Conservation (phyloP, 2,113 vertebrate genomes). For the Onychostruthus taczanowskii region DNA sequence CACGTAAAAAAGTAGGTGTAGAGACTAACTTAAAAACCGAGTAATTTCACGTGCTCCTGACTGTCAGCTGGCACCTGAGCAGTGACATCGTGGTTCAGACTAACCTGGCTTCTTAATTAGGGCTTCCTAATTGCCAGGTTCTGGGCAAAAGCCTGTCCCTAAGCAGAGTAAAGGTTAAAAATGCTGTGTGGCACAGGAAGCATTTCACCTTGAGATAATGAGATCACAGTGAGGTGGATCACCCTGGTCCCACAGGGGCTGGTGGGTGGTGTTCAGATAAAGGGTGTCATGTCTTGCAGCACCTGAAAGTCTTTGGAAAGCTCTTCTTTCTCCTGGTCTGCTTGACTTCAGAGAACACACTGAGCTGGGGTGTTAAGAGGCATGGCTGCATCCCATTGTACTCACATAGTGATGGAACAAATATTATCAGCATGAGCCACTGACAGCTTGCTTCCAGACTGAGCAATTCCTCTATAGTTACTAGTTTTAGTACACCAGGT, state of each 20-base stretch:
- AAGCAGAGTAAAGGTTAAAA: not conserved
- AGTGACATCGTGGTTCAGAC: not conserved
- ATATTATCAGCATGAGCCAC: not conserved
- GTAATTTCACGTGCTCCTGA: not conserved
- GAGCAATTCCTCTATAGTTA: not conserved
- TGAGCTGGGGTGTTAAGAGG: not conserved
- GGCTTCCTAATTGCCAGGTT: not conserved
- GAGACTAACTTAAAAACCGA: not conserved
- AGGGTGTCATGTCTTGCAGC: not conserved
- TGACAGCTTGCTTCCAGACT: not conserved
- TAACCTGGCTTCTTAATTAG: not conserved
- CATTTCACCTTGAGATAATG: not conserved
- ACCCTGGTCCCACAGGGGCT: not conserved
- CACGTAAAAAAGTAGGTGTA: not conserved
- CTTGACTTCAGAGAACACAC: not conserved
- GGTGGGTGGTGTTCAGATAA: not conserved
- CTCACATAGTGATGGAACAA: not conserved
- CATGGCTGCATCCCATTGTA: not conserved
- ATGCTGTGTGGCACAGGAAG: not conserved
- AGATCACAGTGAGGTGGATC: not conserved
- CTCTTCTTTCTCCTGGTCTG: not conserved
- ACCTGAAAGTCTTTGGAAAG: not conserved
- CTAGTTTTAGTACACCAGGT: not conserved
- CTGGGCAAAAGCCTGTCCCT: not conserved
- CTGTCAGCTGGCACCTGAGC: not conserved